Percentiles rank a stretch among this genome's conserved stretches.
Evolutionary conservation across 2,113 vertebrate species (phyloP).

Genomic region (Dromiciops gliroides): DNA sequence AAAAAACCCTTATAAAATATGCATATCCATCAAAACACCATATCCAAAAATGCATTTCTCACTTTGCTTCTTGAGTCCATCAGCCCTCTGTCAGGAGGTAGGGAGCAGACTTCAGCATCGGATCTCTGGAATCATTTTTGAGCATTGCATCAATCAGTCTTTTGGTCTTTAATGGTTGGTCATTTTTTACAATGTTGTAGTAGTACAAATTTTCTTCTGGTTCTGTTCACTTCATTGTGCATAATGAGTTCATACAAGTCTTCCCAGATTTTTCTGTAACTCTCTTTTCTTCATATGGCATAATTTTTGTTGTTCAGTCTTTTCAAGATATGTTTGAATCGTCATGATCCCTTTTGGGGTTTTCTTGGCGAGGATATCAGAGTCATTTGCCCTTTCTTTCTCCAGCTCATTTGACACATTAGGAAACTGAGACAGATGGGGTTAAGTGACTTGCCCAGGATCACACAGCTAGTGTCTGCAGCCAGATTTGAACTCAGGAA

Average conservation of each 20-base stretch:
- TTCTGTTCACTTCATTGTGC: not conserved
- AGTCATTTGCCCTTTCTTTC: not conserved
- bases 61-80: not conserved
- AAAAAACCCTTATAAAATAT: not conserved
- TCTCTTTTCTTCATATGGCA: not conserved
- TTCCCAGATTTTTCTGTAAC: not conserved
- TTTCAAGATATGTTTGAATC: not conserved
- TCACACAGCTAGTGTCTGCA: too few species aligned
- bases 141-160: too few species aligned
- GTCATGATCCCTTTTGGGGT: not conserved
- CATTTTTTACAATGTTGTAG: too few species aligned
- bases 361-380: not conserved
- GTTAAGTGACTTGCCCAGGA: not conserved
- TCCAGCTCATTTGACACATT: not conserved
- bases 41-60: not conserved
- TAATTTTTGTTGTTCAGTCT: not conserved
- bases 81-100: not conserved
- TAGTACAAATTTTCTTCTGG: not conserved
- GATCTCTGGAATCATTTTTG: too few species aligned
- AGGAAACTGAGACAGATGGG: not conserved
- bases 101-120: not conserved
- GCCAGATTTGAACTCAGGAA: not conserved
- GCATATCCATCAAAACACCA: not conserved
- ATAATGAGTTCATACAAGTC: not conserved
- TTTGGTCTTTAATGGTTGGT: too few species aligned